These are phyloP conservation scores for Agriopis leucophaearia DNA, from an alignment of 2,888 invertebrate genomes.

Conservation along the genomic window DNA sequence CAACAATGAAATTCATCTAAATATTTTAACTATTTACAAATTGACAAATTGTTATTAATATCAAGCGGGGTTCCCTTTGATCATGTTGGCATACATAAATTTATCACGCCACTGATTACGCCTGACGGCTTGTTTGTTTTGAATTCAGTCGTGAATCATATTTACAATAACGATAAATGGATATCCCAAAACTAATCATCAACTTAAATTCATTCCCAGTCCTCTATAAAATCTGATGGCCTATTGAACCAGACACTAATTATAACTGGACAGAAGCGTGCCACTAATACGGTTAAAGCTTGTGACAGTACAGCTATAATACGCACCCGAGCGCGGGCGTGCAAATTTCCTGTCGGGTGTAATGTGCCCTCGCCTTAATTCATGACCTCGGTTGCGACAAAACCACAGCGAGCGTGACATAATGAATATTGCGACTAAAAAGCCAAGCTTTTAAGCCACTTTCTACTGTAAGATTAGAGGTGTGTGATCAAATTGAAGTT, in stretches of 20 bases:
- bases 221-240: slow-evolving; percentile 33
- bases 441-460: slow-evolving; percentile 51
- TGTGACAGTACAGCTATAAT: slow-evolving; percentile 47
- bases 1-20: too few relatives aligned
- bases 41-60: not conserved
- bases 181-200: slow-evolving; percentile 29
- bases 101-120: not conserved
- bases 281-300: slow-evolving; percentile 45
- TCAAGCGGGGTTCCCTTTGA: not conserved
- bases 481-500: too few relatives aligned
- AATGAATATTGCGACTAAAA: slow-evolving; percentile 68
- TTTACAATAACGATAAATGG: slow-evolving; percentile 12
- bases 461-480: not conserved
- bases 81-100: not conserved
- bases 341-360: slow-evolving; percentile 75
- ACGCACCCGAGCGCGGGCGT: slow-evolving; percentile 61
- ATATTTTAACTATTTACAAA: not conserved
- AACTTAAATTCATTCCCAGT: slow-evolving; percentile 32
- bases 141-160: not conserved
- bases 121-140: not conserved
- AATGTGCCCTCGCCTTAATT: slow-evolving; percentile 72
- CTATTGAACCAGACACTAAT: slow-evolving; percentile 43
- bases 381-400: slow-evolving; percentile 67
- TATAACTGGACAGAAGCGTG: slow-evolving; percentile 46
- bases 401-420: slow-evolving; percentile 64